Evolutionary conservation across 2,113 vertebrate genomes (phyloP), one percentile per base, ranked within the genome.

Genomic region (Motacilla tschutschensis): DNA sequence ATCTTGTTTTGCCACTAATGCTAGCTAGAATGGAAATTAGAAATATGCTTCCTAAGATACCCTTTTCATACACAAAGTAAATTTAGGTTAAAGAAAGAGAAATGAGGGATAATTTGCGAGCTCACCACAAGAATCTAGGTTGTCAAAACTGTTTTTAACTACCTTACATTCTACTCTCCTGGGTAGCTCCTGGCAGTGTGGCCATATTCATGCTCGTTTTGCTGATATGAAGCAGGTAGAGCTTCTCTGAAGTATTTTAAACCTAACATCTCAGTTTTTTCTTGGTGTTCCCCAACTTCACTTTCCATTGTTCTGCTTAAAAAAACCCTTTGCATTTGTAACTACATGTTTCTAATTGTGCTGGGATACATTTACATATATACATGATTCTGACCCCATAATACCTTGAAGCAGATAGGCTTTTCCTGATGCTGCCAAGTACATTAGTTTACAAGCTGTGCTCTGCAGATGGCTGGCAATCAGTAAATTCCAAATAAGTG

Each of bases 401-500:
- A 83, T 85, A 83, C 65, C 77, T 92, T 75, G 58, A 76, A 85
- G 46, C 25, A 92, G 59, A 72, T 86, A 81, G 81, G 63, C 66
- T 81, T 72, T 33, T 76, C 46, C 33, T 58, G 33, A 26, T 91
- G 59, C 58, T 91, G 63, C 80, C 75, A 89, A 92, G 33, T 79
- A 41, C 67, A 51, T 65, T 84, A 46, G 29, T 81, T 88, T 66
- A 65, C 84, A 88, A 82, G 75, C 84, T 90, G 81, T 91, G 55
- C 59, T 82, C 66, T 90, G 62, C 87, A 91, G 84, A 70, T 81
- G 87, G 63, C 79, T 81, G 19, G 40, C 47, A 78, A 62, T 76
- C 67, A 16, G 0, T 65, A 88, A 89, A 93, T 84, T 86, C 75
- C 71, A 70, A 78, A 10, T 87, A 86, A 94, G 55, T 90, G 75